Conservation (phyloP, 2,797 vertebrate genomes). For the Chelon auratus region DNA sequence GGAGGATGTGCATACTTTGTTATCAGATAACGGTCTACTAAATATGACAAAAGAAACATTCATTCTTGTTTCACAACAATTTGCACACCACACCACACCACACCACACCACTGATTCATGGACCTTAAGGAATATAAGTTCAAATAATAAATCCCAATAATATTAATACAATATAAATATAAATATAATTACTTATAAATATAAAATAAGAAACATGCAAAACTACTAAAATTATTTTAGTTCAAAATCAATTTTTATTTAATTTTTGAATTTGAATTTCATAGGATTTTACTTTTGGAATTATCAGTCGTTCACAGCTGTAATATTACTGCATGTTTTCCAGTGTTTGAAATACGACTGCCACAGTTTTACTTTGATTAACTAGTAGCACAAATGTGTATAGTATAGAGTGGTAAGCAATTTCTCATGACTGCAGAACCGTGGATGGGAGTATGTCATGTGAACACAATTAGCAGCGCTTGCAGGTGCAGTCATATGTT, state of each 20-base stretch:
- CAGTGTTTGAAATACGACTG: no score
- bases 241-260: background rate
- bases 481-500: conserved; percentile 32
- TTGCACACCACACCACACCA: background rate
- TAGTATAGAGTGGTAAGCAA: background rate
- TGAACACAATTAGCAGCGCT: conserved; percentile 37
- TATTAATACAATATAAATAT: background rate
- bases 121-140: background rate
- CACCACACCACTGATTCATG: background rate
- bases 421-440: conserved; percentile 1
- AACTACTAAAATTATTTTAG: background rate
- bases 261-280: background rate
- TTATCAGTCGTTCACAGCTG: no score
- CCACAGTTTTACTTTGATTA: no score
- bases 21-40: conserved; percentile 24
- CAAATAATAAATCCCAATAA: background rate
- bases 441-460: conserved; percentile 23
- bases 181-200: background rate
- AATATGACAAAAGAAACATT: conserved; percentile 20
- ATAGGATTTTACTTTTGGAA: no score
- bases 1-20: conserved; percentile 29
- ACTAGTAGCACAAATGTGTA: no score
- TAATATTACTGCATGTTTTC: no score
- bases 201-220: background rate
- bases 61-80: conserved; percentile 16